Percentiles rank a stretch among this genome's conserved stretches.
Conservation (phyloP, 2,888 invertebrate species). For the Psylliodes chrysocephalus region DNA sequence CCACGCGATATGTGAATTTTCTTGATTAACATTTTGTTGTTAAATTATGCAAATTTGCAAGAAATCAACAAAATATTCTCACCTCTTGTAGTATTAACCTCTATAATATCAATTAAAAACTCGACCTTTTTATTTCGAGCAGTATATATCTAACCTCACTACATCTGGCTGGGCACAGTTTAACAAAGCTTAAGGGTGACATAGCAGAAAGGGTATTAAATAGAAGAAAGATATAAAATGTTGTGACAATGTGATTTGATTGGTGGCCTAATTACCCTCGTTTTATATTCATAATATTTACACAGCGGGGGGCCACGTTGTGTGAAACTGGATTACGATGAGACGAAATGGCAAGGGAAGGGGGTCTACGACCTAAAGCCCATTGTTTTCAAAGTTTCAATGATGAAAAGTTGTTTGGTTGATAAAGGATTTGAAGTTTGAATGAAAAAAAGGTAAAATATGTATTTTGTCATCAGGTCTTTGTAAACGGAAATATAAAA, state of each 20-base stretch:
- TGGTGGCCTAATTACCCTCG: conserved; percentile 29
- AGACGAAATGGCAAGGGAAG: background rate
- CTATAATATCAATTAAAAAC: too few relatives aligned
- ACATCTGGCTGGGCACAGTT: background rate
- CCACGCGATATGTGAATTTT: too few relatives aligned
- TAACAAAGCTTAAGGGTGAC: conserved; percentile 17
- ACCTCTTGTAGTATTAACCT: too few relatives aligned
- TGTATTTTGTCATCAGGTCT: too few relatives aligned
- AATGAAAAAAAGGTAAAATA: too few relatives aligned
- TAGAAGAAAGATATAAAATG: conserved; percentile 27
- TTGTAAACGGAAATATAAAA: too few relatives aligned
- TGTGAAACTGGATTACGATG: conserved; percentile 1
- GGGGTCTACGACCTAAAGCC: background rate
- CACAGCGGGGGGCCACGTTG: conserved; percentile 6
- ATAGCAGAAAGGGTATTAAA: conserved; percentile 11
- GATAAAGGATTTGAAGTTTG: background rate
- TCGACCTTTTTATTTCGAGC: conserved; percentile 10
- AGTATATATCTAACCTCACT: conserved; percentile 4
- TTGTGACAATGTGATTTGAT: conserved; percentile 33
- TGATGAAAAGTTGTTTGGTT: background rate
- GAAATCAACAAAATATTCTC: too few relatives aligned
- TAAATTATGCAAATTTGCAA: too few relatives aligned
- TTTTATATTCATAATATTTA: conserved; percentile 27
- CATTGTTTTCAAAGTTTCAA: background rate
- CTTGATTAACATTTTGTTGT: too few relatives aligned